These are phyloP conservation scores for Pangasius krempfi DNA, from an alignment of 2,797 vertebrate genomes.

Conservation along the genomic window DNA sequence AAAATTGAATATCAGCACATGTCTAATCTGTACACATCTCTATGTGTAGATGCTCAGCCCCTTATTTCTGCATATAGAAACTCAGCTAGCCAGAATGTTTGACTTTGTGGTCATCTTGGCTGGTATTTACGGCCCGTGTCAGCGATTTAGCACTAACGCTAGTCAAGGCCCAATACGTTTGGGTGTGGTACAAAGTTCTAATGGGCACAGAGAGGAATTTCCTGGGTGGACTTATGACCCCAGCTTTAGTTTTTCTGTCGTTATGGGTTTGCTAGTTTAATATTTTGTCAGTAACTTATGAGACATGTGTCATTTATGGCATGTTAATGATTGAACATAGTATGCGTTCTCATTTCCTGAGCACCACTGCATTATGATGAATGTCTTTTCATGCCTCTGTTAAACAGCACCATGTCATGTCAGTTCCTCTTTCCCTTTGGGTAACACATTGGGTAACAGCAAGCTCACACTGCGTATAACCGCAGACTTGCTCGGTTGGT, in stretches of 20 bases:
- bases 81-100: conserved; percentile 19
- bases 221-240: conserved; percentile 22
- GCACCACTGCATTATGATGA: not conserved
- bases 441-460: not conserved
- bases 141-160: conserved; percentile 41
- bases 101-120: conserved; percentile 21
- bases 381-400: not conserved
- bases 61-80: not conserved
- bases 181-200: conserved; percentile 27
- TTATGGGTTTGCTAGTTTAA: not conserved
- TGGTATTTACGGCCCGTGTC: conserved; percentile 23
- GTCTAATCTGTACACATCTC: not conserved
- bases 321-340: not conserved
- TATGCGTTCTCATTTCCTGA: not conserved
- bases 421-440: not conserved
- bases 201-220: conserved; percentile 19
- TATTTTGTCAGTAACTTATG: conserved; percentile 2
- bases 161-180: conserved; percentile 21
- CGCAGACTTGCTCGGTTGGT: not conserved
- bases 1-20: not conserved
- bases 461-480: not conserved
- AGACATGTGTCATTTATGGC: not conserved
- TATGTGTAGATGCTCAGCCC: conserved; percentile 52
- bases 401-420: not conserved
- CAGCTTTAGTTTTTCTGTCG: not conserved